Evolutionary conservation across 2,888 invertebrate genomes (phyloP).

Genomic region (Drosophila kokeensis): DNA sequence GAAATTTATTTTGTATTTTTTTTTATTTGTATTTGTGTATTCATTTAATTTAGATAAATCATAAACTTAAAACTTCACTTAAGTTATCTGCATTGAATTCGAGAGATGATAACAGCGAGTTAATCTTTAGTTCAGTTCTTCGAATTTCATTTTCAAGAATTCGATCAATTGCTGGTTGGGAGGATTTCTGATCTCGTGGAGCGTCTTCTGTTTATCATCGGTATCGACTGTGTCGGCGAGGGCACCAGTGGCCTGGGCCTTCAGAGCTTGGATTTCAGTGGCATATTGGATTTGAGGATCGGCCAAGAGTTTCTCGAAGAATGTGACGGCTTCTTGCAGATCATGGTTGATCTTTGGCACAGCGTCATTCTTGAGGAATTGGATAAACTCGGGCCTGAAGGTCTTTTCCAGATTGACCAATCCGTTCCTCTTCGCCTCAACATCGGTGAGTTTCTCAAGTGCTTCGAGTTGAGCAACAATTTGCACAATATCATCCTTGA

Average conservation of each 20-base stretch:
- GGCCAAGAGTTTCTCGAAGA: slow-evolving; percentile 64
- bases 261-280: slow-evolving; percentile 63
- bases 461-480: slow-evolving; percentile 55
- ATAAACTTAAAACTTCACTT: slow-evolving; percentile 35
- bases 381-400: slow-evolving; percentile 62
- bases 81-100: not conserved
- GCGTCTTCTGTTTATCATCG: slow-evolving; percentile 69
- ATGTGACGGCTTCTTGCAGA: slow-evolving; percentile 63
- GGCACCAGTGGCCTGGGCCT: slow-evolving; percentile 61
- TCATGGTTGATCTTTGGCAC: slow-evolving; percentile 62
- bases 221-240: slow-evolving; percentile 50
- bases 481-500: slow-evolving; percentile 63
- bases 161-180: slow-evolving; percentile 57
- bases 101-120: not conserved
- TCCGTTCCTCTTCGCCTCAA: slow-evolving; percentile 61
- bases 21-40: slow-evolving; percentile 4
- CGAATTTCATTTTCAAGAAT: slow-evolving; percentile 68
- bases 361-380: slow-evolving; percentile 61
- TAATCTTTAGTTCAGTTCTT: slow-evolving; percentile 59
- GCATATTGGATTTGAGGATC: slow-evolving; percentile 51
- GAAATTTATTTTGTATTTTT: not conserved
- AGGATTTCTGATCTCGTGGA: slow-evolving; percentile 69
- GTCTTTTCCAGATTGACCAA: slow-evolving; percentile 58
- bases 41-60: slow-evolving; percentile 23
- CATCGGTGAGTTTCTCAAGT: slow-evolving; percentile 54